These are phyloP conservation scores for Calameuta idolon DNA, from an alignment of 2,888 invertebrate species.

Conservation along the genomic window DNA sequence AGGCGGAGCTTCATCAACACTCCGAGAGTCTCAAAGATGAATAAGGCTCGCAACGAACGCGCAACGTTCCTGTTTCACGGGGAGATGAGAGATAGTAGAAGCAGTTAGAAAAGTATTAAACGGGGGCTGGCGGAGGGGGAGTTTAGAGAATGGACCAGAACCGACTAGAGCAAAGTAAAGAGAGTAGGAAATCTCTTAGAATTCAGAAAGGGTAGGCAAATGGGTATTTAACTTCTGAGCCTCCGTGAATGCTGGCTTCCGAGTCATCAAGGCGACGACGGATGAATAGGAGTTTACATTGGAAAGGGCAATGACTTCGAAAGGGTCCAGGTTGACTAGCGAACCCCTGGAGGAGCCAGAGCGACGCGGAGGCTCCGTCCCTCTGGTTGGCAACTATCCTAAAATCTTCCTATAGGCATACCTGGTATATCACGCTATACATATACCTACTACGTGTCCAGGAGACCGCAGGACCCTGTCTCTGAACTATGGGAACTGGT, in stretches of 20 bases:
- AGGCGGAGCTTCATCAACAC: background rate
- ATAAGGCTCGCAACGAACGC: background rate
- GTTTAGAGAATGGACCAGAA: background rate
- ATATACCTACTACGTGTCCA: background rate
- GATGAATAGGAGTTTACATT: background rate
- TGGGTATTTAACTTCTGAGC: constrained; percentile 3
- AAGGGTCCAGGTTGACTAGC: background rate
- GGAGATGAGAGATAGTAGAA: background rate
- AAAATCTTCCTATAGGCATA: background rate
- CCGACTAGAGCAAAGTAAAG: background rate
- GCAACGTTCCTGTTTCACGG: background rate
- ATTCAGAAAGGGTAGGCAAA: background rate
- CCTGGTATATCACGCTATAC: background rate
- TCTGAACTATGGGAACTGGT: background rate
- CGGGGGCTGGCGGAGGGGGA: background rate
- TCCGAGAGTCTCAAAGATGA: background rate
- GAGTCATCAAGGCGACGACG: background rate
- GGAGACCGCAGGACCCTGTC: background rate
- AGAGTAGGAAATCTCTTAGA: background rate
- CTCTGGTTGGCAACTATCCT: background rate
- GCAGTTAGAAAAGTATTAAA: background rate
- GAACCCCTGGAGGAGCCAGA: background rate
- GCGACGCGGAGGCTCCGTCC: background rate
- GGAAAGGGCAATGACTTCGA: constrained; percentile 5
- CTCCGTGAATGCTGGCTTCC: background rate